Evolutionary conservation across 2,113 vertebrate species (phyloP), one percentile per base, ranked within the genome.

Genomic region (Charadrius vociferus): DNA sequence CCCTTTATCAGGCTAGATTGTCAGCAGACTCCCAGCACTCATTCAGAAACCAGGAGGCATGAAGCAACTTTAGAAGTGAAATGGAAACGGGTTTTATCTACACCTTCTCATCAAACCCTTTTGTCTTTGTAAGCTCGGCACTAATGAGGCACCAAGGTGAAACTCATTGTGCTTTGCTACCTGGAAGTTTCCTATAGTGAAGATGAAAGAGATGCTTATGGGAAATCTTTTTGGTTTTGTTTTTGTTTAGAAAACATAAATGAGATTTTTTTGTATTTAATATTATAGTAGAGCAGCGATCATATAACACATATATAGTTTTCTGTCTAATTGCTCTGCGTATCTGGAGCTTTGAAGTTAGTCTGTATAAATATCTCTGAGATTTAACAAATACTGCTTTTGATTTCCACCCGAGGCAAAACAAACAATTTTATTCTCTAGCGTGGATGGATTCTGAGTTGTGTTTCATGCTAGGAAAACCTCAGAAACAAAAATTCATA

Each of bases 331-430:
- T 86, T 95, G 71, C 34, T 67, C 63, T 62, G 50, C 3, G 0
- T 53, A 85, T 43, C 49, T 7, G 0, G 45, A 83, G 72, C 84
- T 89, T 91, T 75, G 93, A 83, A 91, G 52, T 82, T 56, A 36
- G 47, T 80, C 34, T 8, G 1, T 36, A 34, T 65, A 82, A 88
- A 95, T 49, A 89, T 75, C 77, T 70, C 67, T 1, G 27, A 75
- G 55, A 71, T 81, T 77, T 63, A 93, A 90, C 71, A 86, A 93
- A 86, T 47, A 47, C 23, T 32, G 34, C 47, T 47, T 81, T 85
- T 93, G 65, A 84, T 91, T 93, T 86, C 71, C 72, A 89, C 77
- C 71, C 6, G 9, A 93, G 91, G 81, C 88, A 82, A 86, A 93
- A 30, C 83, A 90, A 88, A 63, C 75, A 55, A 29, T 70, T 89